These are phyloP conservation scores for Scortum barcoo DNA, from an alignment of 2,113 vertebrate species.

Conservation along the genomic window DNA sequence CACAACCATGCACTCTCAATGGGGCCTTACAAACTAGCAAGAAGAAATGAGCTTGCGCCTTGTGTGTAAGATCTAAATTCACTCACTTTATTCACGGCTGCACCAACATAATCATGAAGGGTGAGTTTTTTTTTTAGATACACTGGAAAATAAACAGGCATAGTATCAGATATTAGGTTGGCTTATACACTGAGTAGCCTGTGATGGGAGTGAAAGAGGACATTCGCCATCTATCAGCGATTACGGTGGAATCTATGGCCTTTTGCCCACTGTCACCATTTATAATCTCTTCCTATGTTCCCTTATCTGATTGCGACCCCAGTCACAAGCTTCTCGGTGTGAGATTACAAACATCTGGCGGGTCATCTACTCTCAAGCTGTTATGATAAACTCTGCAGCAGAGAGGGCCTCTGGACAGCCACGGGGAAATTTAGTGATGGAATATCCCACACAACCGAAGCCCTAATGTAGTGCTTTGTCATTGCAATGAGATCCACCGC, in stretches of 20 bases:
- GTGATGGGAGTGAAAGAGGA: constrained; percentile 43
- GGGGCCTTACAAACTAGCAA: constrained; percentile 56
- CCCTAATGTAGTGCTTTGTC: constrained; percentile 70
- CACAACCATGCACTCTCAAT: constrained; percentile 71
- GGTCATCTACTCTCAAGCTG: constrained; percentile 80
- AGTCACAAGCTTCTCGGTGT: constrained; percentile 70
- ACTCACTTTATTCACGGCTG: constrained; percentile 24
- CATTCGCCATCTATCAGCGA: constrained; percentile 43
- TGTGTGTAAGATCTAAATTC: constrained; percentile 39
- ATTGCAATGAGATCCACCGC: constrained; percentile 70
- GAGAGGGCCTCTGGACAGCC: constrained; percentile 53
- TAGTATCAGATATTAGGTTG: not conserved
- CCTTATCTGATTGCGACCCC: constrained; percentile 74
- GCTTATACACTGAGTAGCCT: not conserved
- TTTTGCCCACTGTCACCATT: constrained; percentile 63
- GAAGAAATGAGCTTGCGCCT: constrained; percentile 49
- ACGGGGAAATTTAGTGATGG: constrained; percentile 49
- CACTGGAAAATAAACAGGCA: constrained; percentile 1
- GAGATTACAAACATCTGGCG: constrained; percentile 83
- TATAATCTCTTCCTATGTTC: constrained; percentile 74
- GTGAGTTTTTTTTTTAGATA: not conserved
- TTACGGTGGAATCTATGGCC: constrained; percentile 56
- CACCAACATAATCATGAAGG: not conserved
- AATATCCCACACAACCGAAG: constrained; percentile 55
- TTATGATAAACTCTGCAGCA: constrained; percentile 67